Percentiles rank a stretch among this genome's conserved stretches.
phyloP scores from a whole-genome alignment of 2,888 invertebrate species.

The Hofmannophila pseudospretella region DNA sequence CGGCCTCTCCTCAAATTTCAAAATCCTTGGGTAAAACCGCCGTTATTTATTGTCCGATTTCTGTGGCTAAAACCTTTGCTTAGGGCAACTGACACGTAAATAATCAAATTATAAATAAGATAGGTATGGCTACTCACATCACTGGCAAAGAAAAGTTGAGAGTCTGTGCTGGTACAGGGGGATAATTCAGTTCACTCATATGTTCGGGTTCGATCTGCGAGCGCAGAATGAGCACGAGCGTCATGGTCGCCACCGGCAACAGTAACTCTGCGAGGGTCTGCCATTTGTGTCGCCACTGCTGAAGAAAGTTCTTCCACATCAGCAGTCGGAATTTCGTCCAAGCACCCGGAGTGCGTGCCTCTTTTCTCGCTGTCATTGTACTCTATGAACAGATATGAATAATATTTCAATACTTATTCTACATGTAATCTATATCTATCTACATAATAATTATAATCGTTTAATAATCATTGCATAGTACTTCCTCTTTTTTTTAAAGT shows the following conservation, averaged over 20 bases:
- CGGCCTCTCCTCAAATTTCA: too few species aligned
- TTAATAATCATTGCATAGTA: too few species aligned
- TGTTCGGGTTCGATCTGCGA: conserved; percentile 79
- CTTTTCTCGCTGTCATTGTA: conserved; percentile 11
- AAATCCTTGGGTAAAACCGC: too few species aligned
- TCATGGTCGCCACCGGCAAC: conserved; percentile 81
- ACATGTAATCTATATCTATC: too few species aligned
- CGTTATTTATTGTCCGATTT: too few species aligned
- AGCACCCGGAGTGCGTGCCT: conserved; percentile 34
- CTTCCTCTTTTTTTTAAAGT: too few species aligned
- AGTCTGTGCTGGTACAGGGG: conserved; percentile 42
- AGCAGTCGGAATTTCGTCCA: conserved; percentile 82
- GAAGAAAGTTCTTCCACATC: conserved; percentile 90
- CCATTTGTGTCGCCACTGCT: conserved; percentile 84
- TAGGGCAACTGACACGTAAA: too few species aligned
- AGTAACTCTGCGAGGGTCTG: conserved; percentile 83
- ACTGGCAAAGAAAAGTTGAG: conserved; percentile 30
- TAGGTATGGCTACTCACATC: conserved; percentile 62
- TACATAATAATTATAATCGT: too few species aligned
- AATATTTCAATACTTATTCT: too few species aligned
- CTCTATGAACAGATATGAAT: not conserved
- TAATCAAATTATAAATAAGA: too few species aligned
- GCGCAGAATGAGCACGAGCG: conserved; percentile 83
- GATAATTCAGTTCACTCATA: conserved; percentile 29
- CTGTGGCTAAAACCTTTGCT: too few species aligned